Evolutionary conservation across 2,797 vertebrate species (phyloP).

Genomic region (Propithecus perrieri): DNA sequence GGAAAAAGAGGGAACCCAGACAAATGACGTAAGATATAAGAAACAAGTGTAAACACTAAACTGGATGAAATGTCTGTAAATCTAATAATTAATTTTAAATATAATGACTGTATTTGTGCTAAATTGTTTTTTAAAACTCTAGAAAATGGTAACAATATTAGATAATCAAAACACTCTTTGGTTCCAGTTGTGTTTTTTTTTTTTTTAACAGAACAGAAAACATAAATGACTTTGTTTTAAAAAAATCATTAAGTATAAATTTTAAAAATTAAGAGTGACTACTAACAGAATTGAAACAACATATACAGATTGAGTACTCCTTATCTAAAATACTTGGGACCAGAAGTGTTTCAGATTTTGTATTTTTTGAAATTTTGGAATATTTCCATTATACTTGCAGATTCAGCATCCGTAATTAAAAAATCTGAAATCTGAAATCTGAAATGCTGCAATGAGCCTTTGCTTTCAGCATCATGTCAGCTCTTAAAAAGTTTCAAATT

Average conservation of each 20-base stretch:
- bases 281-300: not conserved
- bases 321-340: not conserved
- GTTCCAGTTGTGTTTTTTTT: not conserved
- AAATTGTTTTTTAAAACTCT: not conserved
- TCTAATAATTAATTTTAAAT: not conserved
- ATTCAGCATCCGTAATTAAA: not conserved
- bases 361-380: not conserved
- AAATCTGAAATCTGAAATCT: not conserved
- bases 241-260: not conserved
- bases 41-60: not conserved
- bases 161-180: not conserved
- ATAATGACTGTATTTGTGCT: not conserved
- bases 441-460: not conserved
- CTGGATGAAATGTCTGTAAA: not conserved
- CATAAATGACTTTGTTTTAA: not conserved
- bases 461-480: not conserved
- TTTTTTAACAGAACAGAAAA: not conserved
- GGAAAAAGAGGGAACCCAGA: not conserved
- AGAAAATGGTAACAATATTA: not conserved
- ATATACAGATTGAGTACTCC: not conserved
- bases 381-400: not conserved
- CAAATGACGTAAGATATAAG: no score
- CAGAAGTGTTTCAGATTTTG: not conserved
- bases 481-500: not conserved
- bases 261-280: not conserved